Conservation (phyloP, 2,113 vertebrate species). For the Syrrhaptes paradoxus region DNA sequence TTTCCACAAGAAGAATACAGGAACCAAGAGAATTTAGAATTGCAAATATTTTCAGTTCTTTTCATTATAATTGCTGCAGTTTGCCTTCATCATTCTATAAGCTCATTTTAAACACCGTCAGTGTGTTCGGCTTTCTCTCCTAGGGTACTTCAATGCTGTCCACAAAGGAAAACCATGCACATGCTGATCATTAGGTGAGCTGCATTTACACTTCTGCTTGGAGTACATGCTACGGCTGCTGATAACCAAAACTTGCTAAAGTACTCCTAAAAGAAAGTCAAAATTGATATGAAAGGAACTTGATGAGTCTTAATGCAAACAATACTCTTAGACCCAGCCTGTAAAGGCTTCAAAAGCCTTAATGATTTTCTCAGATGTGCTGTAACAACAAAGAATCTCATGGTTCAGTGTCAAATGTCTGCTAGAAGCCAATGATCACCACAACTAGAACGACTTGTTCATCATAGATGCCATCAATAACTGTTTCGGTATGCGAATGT, state of each 20-base stretch:
- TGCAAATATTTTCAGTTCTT: neutral
- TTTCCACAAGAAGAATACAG: neutral
- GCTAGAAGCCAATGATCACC: slow-evolving; percentile 42
- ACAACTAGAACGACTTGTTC: slow-evolving; percentile 50
- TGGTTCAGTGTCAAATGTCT: slow-evolving; percentile 50
- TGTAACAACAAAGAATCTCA: slow-evolving; percentile 62
- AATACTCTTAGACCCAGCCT: neutral
- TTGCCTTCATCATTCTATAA: neutral
- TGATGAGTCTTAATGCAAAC: slow-evolving; percentile 28
- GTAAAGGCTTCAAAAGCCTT: slow-evolving; percentile 29
- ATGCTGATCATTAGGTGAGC: neutral
- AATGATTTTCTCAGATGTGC: slow-evolving; percentile 62
- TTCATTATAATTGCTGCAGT: neutral
- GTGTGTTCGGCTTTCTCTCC: neutral
- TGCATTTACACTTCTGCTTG: neutral
- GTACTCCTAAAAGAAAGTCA: neutral
- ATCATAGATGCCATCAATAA: slow-evolving; percentile 59
- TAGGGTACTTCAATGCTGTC: neutral
- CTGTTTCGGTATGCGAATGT: slow-evolving; percentile 41
- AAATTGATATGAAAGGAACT: neutral
- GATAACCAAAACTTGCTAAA: neutral
- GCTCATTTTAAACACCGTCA: neutral
- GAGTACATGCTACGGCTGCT: neutral
- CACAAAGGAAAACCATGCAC: neutral
- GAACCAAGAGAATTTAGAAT: neutral